These are phyloP conservation scores for Desoria tigrina DNA, from an alignment of 2,888 invertebrate species.

Conservation along the genomic window DNA sequence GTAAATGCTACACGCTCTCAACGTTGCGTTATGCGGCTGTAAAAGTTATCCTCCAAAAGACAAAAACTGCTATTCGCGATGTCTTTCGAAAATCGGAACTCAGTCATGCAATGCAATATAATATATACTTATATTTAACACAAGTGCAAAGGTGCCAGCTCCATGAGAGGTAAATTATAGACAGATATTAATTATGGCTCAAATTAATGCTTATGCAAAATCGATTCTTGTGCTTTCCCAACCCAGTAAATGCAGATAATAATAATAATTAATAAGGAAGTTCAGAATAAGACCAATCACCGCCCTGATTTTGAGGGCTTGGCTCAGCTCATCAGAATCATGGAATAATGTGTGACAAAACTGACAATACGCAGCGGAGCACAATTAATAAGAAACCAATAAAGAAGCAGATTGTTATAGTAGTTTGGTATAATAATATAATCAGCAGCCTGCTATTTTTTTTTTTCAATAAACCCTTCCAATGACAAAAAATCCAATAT, in stretches of 20 bases:
- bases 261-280: background rate
- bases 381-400: conserved; percentile 9
- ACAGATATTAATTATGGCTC: background rate
- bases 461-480: background rate
- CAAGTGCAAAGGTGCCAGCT: conserved; percentile 5
- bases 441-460: background rate
- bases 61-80: too few relatives aligned
- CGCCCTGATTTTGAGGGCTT: too few relatives aligned
- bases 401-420: background rate
- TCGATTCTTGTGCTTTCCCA: conserved; percentile 2
- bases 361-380: background rate
- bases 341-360: background rate
- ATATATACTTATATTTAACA: background rate
- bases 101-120: too few relatives aligned
- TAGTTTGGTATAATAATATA: too few relatives aligned
- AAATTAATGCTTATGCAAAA: background rate
- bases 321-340: too few relatives aligned
- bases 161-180: background rate
- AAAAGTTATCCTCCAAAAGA: too few relatives aligned
- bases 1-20: too few relatives aligned
- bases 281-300: too few relatives aligned
- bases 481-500: too few relatives aligned
- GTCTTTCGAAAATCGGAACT: too few relatives aligned
- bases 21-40: too few relatives aligned
- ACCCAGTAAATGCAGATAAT: background rate